These are phyloP conservation scores for Lasioglossum baleicum DNA, from an alignment of 1,140 invertebrate species.

Conservation along the genomic window DNA sequence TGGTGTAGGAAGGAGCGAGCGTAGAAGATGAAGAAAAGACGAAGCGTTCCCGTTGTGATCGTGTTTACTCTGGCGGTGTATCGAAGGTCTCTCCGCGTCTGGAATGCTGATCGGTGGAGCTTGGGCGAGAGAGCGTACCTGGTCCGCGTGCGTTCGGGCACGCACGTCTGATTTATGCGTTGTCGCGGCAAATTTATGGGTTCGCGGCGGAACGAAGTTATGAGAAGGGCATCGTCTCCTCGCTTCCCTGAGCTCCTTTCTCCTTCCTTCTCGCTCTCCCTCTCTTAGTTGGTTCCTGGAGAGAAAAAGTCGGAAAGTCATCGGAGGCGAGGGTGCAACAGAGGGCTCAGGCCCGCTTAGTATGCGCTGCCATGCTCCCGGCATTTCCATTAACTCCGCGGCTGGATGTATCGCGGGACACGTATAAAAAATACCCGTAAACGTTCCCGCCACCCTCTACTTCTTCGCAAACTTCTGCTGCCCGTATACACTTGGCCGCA, in stretches of 20 bases:
- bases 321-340: background rate
- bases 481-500: background rate
- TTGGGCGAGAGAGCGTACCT: constrained; percentile 8
- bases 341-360: constrained; percentile 28
- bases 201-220: constrained; percentile 45
- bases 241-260: too few relatives aligned
- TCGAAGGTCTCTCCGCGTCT: constrained; percentile 39
- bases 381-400: constrained; percentile 43
- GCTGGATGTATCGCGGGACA: constrained; percentile 28
- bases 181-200: constrained; percentile 59
- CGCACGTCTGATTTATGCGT: constrained; percentile 64
- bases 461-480: background rate
- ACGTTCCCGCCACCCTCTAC: background rate
- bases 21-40: constrained; percentile 1
- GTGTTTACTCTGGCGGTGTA: constrained; percentile 49
- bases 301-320: constrained; percentile 54
- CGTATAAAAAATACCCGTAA: constrained; percentile 26
- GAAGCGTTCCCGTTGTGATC: constrained; percentile 24
- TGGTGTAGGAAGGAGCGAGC: background rate
- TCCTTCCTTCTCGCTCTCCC: background rate
- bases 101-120: constrained; percentile 59
- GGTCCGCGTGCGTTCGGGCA: constrained; percentile 41
- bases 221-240: constrained; percentile 27
- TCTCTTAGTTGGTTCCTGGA: background rate
- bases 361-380: constrained; percentile 41